These are phyloP conservation scores for Uria lomvia DNA, from an alignment of 2,113 vertebrate species.

Conservation along the genomic window DNA sequence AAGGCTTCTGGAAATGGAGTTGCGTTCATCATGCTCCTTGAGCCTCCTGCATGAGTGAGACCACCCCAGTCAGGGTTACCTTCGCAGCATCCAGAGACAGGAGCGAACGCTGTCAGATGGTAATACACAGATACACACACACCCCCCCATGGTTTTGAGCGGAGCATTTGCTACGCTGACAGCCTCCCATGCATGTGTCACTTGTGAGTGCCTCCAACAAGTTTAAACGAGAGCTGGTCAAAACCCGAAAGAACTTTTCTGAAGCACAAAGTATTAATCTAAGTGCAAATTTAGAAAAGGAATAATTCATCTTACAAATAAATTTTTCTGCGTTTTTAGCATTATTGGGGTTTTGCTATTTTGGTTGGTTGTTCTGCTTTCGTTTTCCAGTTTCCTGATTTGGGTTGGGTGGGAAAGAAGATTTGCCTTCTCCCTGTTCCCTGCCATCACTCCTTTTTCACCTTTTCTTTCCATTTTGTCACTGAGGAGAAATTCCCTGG, in stretches of 20 bases:
- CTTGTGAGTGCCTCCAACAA: neutral
- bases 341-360: neutral
- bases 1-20: neutral
- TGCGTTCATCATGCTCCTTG: neutral
- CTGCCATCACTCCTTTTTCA: neutral
- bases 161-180: neutral
- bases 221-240: neutral
- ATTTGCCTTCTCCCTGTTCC: neutral
- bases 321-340: neutral
- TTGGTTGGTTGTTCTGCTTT: neutral
- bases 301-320: neutral
- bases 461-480: neutral
- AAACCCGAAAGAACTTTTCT: neutral
- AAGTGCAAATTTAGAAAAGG: neutral
- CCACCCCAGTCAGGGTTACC: neutral
- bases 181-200: neutral
- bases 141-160: accelerated
- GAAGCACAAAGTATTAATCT: neutral
- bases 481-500: neutral
- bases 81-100: neutral
- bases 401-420: neutral
- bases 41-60: neutral
- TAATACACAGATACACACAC: too few species aligned
- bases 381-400: neutral
- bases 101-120: neutral